Percentiles rank a stretch among this genome's conserved stretches.
Evolutionary conservation across 1,140 invertebrate species (phyloP).

Genomic region (Apis mellifera): Amel_HAv3.1 CM009942.2:7690001-7690500

Average conservation of each 20-base stretch:
- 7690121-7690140: neutral
- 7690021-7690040: neutral
- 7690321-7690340: conserved; percentile 79
- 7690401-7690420: neutral
- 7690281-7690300: conserved; percentile 48
- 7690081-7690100: too few species aligned
- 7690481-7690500: too few species aligned
- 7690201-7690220: neutral
- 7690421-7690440: too few species aligned
- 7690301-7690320: conserved; percentile 68
- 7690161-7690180: neutral
- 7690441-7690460: too few species aligned
- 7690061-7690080: too few species aligned
- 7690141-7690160: neutral
- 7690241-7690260: conserved; percentile 67
- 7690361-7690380: conserved; percentile 20
- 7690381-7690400: neutral
- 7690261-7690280: conserved; percentile 64
- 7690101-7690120: neutral
- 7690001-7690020: too few species aligned
- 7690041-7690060: too few species aligned
- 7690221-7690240: conserved; percentile 42
- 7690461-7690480: too few species aligned
- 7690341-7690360: conserved; percentile 77
- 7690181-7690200: neutral